Conservation (phyloP, 2,113 vertebrate species). For the Eupsittula cactorum region DNA sequence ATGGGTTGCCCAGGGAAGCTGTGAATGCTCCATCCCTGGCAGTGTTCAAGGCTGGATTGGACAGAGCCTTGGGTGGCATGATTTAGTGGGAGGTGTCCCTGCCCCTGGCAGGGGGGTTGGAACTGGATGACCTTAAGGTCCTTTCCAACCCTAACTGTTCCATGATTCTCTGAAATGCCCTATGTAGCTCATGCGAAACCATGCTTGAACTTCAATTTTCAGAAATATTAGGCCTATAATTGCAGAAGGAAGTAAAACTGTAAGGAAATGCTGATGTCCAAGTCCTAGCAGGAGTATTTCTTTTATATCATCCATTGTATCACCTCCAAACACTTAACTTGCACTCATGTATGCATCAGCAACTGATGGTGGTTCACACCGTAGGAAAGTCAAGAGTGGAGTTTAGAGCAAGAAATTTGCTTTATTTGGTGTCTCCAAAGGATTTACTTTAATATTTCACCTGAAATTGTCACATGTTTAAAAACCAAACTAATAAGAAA, state of each 20-base stretch:
- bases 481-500: neutral
- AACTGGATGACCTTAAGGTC: too few relatives aligned
- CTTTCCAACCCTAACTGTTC: too few relatives aligned
- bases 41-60: too few relatives aligned
- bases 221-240: neutral
- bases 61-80: too few relatives aligned
- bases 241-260: neutral
- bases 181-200: neutral
- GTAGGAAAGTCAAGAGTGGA: neutral
- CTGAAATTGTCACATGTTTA: neutral
- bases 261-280: neutral
- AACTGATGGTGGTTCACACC: neutral
- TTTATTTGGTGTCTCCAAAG: neutral
- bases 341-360: neutral
- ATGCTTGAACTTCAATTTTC: neutral
- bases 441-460: slow-evolving; percentile 15
- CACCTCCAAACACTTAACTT: neutral
- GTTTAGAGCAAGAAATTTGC: neutral
- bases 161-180: neutral
- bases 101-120: too few relatives aligned
- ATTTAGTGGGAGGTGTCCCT: too few relatives aligned
- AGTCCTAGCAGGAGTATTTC: neutral
- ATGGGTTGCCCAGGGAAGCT: too few relatives aligned
- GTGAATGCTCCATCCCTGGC: too few relatives aligned
- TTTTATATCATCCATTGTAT: neutral